These are phyloP conservation scores for Cyprinus carpio DNA, from an alignment of 2,113 vertebrate genomes.

Conservation along the genomic window DNA sequence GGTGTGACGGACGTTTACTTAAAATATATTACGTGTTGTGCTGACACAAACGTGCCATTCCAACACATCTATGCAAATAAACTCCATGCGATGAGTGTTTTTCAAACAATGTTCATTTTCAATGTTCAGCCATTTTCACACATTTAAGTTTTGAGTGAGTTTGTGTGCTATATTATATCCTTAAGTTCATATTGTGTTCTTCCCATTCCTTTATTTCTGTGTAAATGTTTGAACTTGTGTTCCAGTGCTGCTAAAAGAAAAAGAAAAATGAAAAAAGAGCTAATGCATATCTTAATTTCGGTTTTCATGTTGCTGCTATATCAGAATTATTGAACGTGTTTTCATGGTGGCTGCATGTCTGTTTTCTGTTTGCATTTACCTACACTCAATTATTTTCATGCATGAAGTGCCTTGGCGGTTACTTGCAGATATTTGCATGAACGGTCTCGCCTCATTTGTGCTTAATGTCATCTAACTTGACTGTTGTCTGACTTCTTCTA, in stretches of 20 bases:
- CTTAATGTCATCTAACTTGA: not conserved
- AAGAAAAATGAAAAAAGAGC: slow-evolving; percentile 83
- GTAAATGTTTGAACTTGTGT: slow-evolving; percentile 11
- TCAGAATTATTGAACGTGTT: slow-evolving; percentile 78
- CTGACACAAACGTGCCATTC: not conserved
- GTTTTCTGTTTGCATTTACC: slow-evolving; percentile 53
- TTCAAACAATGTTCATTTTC: not conserved
- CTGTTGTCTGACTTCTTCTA: slow-evolving; percentile 11
- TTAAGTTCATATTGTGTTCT: not conserved
- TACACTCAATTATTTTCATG: slow-evolving; percentile 31
- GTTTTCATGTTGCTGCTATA: slow-evolving; percentile 95
- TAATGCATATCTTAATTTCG: slow-evolving; percentile 92
- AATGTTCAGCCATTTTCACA: slow-evolving; percentile 7
- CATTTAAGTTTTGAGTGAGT: slow-evolving; percentile 7
- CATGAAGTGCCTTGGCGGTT: not conserved
- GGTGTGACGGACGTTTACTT: not conserved
- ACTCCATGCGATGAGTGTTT: not conserved
- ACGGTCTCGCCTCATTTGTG: slow-evolving; percentile 17
- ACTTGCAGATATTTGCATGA: not conserved
- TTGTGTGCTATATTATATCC: slow-evolving; percentile 14
- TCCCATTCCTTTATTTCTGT: not conserved
- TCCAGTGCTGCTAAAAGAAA: slow-evolving; percentile 52
- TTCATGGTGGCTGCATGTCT: slow-evolving; percentile 61
- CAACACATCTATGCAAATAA: slow-evolving; percentile 22
- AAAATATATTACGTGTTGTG: not conserved